Conservation (phyloP, 2,113 vertebrate genomes). For the Spilogale gracilis region DNA sequence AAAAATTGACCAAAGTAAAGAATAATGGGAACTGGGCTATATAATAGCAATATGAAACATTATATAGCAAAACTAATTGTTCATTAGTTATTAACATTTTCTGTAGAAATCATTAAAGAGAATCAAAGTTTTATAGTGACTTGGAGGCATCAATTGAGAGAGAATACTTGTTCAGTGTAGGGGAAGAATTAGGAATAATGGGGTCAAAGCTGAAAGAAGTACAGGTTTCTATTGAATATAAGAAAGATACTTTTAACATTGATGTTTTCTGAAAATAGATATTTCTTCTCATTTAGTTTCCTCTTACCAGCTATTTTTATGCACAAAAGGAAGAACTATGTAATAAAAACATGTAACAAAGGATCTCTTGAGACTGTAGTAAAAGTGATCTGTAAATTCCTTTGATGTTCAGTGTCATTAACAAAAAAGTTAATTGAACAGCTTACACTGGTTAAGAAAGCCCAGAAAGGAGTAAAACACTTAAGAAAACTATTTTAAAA, state of each 20-base stretch:
- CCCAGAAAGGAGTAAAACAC: background rate
- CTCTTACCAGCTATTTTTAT: constrained; percentile 2
- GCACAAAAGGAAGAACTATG: background rate
- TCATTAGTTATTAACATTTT: background rate
- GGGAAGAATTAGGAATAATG: background rate
- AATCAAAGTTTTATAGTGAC: constrained; percentile 22
- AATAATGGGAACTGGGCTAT: background rate
- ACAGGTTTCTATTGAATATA: background rate
- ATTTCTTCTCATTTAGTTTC: background rate
- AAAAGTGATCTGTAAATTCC: background rate
- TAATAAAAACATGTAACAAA: background rate
- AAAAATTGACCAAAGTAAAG: background rate
- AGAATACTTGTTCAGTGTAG: background rate
- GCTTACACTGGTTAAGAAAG: background rate
- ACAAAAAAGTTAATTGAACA: background rate
- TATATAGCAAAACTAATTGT: background rate
- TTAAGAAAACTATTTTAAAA: background rate
- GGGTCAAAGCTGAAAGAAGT: background rate
- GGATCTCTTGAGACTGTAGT: background rate
- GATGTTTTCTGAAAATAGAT: constrained; percentile 33
- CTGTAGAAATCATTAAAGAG: background rate
- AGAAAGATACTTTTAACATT: background rate
- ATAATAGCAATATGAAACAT: background rate
- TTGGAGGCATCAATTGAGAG: background rate
- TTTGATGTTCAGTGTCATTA: background rate